These are phyloP conservation scores for Dryas iulia DNA, from an alignment of 1,140 invertebrate genomes.

Conservation along the genomic window DNA sequence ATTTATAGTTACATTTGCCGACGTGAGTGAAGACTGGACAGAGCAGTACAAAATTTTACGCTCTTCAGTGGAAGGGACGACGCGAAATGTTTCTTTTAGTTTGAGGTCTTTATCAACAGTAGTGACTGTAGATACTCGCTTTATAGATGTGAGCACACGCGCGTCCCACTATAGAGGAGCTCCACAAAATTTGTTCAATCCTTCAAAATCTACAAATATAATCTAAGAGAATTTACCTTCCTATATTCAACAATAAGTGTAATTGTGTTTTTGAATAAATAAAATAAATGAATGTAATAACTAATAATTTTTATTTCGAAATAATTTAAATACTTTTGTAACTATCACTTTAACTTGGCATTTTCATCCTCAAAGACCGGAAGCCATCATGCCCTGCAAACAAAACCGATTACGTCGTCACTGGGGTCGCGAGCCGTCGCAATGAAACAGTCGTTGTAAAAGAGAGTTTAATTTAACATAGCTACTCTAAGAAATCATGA, in stretches of 20 bases:
- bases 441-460: conserved; percentile 49
- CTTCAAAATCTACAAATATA: conserved; percentile 23
- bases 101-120: conserved; percentile 46
- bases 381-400: conserved; percentile 66
- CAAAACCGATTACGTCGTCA: conserved; percentile 45
- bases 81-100: conserved; percentile 48
- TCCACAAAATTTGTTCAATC: conserved; percentile 53
- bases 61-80: conserved; percentile 31
- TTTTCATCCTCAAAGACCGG: conserved; percentile 54
- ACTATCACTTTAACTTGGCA: conserved; percentile 73
- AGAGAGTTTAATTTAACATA: conserved; percentile 55
- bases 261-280: conserved; percentile 31
- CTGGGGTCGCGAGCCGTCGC: conserved; percentile 12
- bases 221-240: neutral
- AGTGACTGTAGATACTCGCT: conserved; percentile 54
- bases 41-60: conserved; percentile 51
- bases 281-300: conserved; percentile 39
- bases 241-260: conserved; percentile 10
- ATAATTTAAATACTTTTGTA: conserved; percentile 78
- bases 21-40: conserved; percentile 27
- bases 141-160: conserved; percentile 52
- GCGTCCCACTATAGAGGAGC: conserved; percentile 24
- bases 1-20: conserved; percentile 48
- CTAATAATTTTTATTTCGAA: conserved; percentile 69
- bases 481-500: conserved; percentile 50